Base-by-base conservation (phyloP, 2,113 vertebrate species). In the Oryzias woworae region DNA sequence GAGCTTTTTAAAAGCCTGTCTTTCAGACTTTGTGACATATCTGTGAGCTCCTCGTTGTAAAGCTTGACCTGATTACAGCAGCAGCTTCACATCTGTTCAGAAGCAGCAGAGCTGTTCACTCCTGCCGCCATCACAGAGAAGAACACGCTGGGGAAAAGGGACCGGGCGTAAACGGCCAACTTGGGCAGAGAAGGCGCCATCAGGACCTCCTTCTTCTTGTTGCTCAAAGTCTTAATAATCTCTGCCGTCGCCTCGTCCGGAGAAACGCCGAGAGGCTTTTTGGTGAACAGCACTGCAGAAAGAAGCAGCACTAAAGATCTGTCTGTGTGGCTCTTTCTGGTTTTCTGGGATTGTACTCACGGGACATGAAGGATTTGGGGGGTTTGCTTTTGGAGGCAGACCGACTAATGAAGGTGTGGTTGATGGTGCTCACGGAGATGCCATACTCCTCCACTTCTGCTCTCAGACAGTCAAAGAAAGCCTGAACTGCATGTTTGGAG, bases 381-480 rank as follows among this genome's bases (percentile, higher is more conserved):
- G 88, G 86, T 70, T 36, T 1, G 7, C 15, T 53, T 10, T 10
- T 20, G 10, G 66, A 13, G 7, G 46, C 23, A 0, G 53, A 45
- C 41, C 53, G 65, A 14, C 91, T 91, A 89, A 99, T 94, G 88
- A 96, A 99, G 14, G 95, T 95, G 22, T 96, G 94, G 77, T 84
- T 96, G 73, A 99, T 90, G 1, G 94, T 97, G 89, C 94, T 98
- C 57, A 99, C 92, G 0, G 90, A 94, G 42, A 99, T 94, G 16
- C 94, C 92, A 1, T 90, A 96, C 63, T 98, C 96, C 48, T 96
- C 94, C 75, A 99, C 94, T 66, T 99, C 97, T 0, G 96, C 94
- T 55, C 96, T 82, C 67, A 98, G 90, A 26, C 95, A 96, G 79
- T 99, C 96, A 15, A 98, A 98, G 88, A 98, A 99, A 0, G 96